Percentiles rank a stretch among this genome's conserved stretches.
phyloP scores from a whole-genome alignment of 2,888 invertebrate genomes.

The Schizaphis graminum region DNA sequence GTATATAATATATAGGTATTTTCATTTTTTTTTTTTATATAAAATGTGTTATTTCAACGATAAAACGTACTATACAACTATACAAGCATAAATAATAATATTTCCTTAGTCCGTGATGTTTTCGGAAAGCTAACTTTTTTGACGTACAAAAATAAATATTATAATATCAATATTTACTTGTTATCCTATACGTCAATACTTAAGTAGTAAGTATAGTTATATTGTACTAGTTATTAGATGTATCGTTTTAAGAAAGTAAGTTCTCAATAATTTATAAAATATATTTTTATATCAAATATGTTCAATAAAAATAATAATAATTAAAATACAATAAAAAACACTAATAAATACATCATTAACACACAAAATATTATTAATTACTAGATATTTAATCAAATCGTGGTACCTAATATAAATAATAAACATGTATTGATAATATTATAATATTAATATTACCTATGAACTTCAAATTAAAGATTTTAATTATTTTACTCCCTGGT shows the following conservation, averaged over 20 bases:
- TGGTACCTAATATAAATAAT: not conserved
- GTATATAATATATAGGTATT: not conserved
- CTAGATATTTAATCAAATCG: not conserved
- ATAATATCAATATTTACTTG: not conserved
- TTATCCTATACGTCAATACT: not conserved
- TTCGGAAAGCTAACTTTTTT: not conserved
- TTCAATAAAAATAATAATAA: not conserved
- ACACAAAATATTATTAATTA: not conserved
- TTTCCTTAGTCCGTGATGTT: not conserved
- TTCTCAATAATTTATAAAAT: not conserved
- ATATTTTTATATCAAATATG: not conserved
- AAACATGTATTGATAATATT: not conserved
- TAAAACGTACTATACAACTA: not conserved
- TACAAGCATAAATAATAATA: conserved; percentile 15
- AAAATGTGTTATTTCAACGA: conserved; percentile 35
- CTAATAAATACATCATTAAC: not conserved
- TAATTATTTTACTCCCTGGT: not conserved
- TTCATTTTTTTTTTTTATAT: conserved; percentile 16
- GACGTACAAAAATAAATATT: not conserved
- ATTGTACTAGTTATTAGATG: not conserved
- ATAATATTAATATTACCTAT: too few relatives aligned
- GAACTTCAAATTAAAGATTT: not conserved
- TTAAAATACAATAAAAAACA: not conserved
- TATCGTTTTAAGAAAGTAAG: not conserved
- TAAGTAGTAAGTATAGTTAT: not conserved